A percentile compares a stretch with the other conserved stretches of the same genome.
phyloP scores from a whole-genome alignment of 2,113 vertebrate genomes.

The Periophthalmodon schlosseri region DNA sequence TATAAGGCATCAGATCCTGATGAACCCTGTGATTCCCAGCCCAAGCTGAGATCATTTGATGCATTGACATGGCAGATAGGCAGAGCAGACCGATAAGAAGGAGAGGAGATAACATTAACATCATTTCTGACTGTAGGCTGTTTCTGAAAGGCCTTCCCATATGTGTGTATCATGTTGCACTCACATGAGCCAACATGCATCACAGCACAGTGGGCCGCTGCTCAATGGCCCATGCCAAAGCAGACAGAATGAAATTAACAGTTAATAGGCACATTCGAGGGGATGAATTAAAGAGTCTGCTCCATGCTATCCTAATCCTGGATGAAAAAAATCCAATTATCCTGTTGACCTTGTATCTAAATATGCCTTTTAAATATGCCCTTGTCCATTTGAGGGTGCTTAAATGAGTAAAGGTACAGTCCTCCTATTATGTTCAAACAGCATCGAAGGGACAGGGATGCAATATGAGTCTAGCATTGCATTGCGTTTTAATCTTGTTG shows the following conservation, averaged over 20 bases:
- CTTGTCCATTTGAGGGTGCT: constrained; percentile 41
- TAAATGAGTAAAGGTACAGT: constrained; percentile 28
- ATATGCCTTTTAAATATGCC: constrained; percentile 64
- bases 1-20: neutral
- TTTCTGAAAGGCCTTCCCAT: neutral
- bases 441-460: constrained; percentile 14
- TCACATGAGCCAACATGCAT: constrained; percentile 16
- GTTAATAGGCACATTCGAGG: constrained; percentile 64
- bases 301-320: constrained; percentile 54
- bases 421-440: neutral
- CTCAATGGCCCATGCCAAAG: constrained; percentile 53
- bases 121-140: neutral
- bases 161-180: constrained; percentile 9
- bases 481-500: constrained; percentile 37
- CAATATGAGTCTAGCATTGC: constrained; percentile 27
- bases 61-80: constrained; percentile 31
- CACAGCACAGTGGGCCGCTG: constrained; percentile 45
- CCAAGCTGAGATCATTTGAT: constrained; percentile 24
- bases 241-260: constrained; percentile 66
- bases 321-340: constrained; percentile 65
- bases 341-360: constrained; percentile 64
- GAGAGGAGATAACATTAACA: neutral
- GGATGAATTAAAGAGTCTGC: constrained; percentile 51
- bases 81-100: neutral
- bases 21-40: neutral